Percentiles rank a stretch among this genome's conserved stretches.
phyloP scores from a whole-genome alignment of 2,888 invertebrate species.

The Dyspetes luteomarginatus region DNA sequence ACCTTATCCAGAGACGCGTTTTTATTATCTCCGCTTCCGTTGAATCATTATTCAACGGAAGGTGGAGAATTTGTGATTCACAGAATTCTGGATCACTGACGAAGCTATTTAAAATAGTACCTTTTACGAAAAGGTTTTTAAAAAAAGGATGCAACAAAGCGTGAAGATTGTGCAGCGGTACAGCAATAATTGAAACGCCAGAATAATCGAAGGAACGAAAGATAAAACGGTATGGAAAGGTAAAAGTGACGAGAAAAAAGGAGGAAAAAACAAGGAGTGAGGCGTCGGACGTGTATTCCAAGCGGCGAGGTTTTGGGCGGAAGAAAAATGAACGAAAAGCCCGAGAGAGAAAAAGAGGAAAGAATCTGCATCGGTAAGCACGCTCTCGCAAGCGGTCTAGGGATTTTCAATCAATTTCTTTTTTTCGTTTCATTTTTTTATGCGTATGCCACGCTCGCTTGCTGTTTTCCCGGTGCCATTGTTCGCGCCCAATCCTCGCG shows the following conservation, averaged over 20 bases:
- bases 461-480: slow-evolving; percentile 62
- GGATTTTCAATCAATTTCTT: slow-evolving; percentile 67
- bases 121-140: background rate
- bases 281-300: slow-evolving; percentile 50
- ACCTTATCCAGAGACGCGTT: slow-evolving; percentile 24
- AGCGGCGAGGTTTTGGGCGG: slow-evolving; percentile 36
- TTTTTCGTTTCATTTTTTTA: slow-evolving; percentile 50
- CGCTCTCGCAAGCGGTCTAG: slow-evolving; percentile 47
- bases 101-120: background rate
- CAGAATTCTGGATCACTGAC: slow-evolving; percentile 32
- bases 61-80: slow-evolving; percentile 10
- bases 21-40: slow-evolving; percentile 48
- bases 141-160: slow-evolving; percentile 1
- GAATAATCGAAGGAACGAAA: slow-evolving; percentile 59
- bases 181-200: slow-evolving; percentile 62
- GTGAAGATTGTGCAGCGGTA: slow-evolving; percentile 8
- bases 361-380: slow-evolving; percentile 54
- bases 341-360: slow-evolving; percentile 29
- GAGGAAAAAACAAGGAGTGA: slow-evolving; percentile 10
- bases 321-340: slow-evolving; percentile 33
- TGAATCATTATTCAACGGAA: slow-evolving; percentile 45
- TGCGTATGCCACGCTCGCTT: slow-evolving; percentile 57
- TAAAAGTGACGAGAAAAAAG: slow-evolving; percentile 43
- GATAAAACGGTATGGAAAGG: slow-evolving; percentile 49
- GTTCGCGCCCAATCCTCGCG: slow-evolving; percentile 62